Evolutionary conservation across 2,113 vertebrate species (phyloP).

Genomic region (Sorex fumeus): DNA sequence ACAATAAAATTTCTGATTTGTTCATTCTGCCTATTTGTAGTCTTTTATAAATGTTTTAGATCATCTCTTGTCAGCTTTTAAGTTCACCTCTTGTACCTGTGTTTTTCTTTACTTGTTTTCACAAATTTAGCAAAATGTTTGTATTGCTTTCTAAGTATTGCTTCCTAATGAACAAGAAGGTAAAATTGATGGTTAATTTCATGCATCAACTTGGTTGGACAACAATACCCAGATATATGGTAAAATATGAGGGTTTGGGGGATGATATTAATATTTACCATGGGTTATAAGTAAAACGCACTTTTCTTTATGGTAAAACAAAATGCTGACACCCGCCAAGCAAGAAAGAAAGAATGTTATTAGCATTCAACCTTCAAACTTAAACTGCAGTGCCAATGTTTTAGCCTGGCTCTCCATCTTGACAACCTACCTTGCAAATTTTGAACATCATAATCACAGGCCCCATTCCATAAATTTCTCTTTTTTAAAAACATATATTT

Average conservation of each 20-base stretch:
- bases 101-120: constrained; percentile 16
- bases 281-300: background rate
- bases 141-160: background rate
- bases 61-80: background rate
- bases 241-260: background rate
- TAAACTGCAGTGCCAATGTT: too few relatives aligned
- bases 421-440: too few relatives aligned
- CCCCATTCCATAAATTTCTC: too few relatives aligned
- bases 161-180: background rate
- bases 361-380: too few relatives aligned
- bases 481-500: too few relatives aligned
- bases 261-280: background rate
- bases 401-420: too few relatives aligned
- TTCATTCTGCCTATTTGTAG: background rate
- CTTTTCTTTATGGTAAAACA: background rate
- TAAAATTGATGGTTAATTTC: background rate
- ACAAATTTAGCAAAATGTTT: background rate
- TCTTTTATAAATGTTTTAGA: background rate
- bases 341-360: background rate
- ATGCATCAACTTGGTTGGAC: background rate
- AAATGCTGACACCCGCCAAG: background rate
- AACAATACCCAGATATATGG: background rate
- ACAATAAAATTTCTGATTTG: background rate
- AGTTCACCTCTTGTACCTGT: background rate
- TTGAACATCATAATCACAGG: too few relatives aligned